These are phyloP conservation scores for Hirtodrosophila histrioides DNA, from an alignment of 2,888 invertebrate species.

Conservation along the genomic window DNA sequence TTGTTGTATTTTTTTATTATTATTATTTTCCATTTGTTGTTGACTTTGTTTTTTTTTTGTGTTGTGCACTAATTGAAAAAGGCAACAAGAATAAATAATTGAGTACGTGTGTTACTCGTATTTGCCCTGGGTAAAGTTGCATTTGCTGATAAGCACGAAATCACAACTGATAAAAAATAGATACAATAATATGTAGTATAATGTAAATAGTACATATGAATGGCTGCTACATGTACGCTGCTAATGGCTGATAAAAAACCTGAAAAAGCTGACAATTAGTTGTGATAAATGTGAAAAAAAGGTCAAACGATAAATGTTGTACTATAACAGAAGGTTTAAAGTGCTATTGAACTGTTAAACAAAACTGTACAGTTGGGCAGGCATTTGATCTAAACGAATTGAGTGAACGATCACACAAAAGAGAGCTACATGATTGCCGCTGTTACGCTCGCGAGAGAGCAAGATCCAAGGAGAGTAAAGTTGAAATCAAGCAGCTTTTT, in stretches of 20 bases:
- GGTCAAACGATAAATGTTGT: not conserved
- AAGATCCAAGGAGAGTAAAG: too few species aligned
- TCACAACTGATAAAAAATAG: slow-evolving; percentile 68
- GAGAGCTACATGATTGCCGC: too few species aligned
- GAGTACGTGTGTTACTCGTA: slow-evolving; percentile 28
- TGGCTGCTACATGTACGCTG: slow-evolving; percentile 7
- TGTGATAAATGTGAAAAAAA: slow-evolving; percentile 35
- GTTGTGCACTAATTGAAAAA: slow-evolving; percentile 67
- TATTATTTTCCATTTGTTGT: slow-evolving; percentile 15
- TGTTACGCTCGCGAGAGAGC: too few species aligned
- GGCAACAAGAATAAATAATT: slow-evolving; percentile 51
- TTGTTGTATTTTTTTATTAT: slow-evolving; percentile 19
- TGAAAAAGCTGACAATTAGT: slow-evolving; percentile 25
- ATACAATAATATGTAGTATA: slow-evolving; percentile 40
- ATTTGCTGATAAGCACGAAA: slow-evolving; percentile 67
- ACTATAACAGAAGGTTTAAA: not conserved
- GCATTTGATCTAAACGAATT: too few species aligned
- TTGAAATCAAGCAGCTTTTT: too few species aligned
- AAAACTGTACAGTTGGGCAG: too few species aligned
- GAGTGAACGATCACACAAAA: too few species aligned
- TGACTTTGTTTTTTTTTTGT: slow-evolving; percentile 48
- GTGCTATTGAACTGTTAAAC: slow-evolving; percentile 1
- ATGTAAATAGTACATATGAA: slow-evolving; percentile 32
- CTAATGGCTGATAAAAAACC: slow-evolving; percentile 49
- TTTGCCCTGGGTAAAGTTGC: slow-evolving; percentile 63